phyloP scores from a whole-genome alignment of 2,113 vertebrate species.

The Ondatra zibethicus region DNA sequence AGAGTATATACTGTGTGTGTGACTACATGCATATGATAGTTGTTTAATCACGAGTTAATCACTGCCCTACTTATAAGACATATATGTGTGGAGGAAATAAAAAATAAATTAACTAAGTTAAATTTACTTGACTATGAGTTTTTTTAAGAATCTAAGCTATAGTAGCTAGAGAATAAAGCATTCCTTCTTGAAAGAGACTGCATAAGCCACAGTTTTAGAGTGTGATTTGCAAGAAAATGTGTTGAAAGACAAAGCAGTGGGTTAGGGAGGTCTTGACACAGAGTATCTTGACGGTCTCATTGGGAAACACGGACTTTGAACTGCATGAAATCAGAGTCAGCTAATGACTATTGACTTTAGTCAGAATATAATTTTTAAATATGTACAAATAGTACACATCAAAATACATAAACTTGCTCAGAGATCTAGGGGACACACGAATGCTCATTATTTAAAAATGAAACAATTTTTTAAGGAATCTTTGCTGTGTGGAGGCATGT shows the following conservation, averaged over 20 bases:
- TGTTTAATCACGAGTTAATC: not conserved
- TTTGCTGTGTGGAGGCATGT: not conserved
- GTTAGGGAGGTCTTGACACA: conserved; percentile 37
- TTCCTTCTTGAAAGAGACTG: not conserved
- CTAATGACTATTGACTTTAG: conserved; percentile 25
- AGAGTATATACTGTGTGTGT: not conserved
- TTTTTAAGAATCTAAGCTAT: not conserved
- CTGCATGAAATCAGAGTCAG: conserved; percentile 16
- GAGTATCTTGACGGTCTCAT: not conserved
- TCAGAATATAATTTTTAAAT: conserved; percentile 58
- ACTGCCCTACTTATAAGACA: not conserved
- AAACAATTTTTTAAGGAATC: not conserved
- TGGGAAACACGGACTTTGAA: conserved; percentile 44
- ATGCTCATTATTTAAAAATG: not conserved
- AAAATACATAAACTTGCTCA: not conserved
- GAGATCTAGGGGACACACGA: not conserved
- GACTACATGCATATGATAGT: too few relatives aligned
- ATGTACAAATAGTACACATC: conserved; percentile 4
- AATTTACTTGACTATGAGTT: not conserved
- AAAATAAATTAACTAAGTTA: not conserved
- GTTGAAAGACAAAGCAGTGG: conserved; percentile 20
- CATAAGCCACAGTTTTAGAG: not conserved
- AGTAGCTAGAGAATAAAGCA: not conserved
- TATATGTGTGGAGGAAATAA: not conserved
- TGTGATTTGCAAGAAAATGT: conserved; percentile 53